Evolutionary conservation across 92 coral and sea anemone genomes (phyloP).

Genomic region (Meandrina meandrites): DNA sequence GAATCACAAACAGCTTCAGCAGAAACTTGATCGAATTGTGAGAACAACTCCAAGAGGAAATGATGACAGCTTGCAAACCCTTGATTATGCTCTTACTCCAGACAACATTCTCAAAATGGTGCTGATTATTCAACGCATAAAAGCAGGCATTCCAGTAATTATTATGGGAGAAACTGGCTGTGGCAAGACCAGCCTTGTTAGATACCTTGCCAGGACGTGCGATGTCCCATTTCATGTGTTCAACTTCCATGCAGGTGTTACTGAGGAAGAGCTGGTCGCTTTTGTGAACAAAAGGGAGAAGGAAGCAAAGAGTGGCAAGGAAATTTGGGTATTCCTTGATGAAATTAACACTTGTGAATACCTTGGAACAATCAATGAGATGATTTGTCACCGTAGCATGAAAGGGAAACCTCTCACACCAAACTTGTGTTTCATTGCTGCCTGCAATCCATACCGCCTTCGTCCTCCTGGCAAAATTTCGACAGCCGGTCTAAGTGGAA

Average conservation of each 20-base stretch:
- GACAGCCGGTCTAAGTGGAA: slow-evolving; percentile 95
- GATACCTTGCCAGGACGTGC: slow-evolving; percentile 89
- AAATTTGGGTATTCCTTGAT: slow-evolving; percentile 89
- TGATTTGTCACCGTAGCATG: slow-evolving; percentile 85
- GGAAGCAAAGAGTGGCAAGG: slow-evolving; percentile 50
- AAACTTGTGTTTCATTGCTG: slow-evolving; percentile 88
- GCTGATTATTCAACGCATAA: slow-evolving; percentile 86
- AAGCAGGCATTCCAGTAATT: slow-evolving; percentile 87
- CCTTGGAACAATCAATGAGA: slow-evolving; percentile 85
- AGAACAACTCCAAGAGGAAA: slow-evolving; percentile 50
- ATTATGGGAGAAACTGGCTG: slow-evolving; percentile 99
- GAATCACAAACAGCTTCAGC: slow-evolving; percentile 78
- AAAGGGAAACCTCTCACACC: slow-evolving; percentile 74
- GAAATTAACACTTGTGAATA: slow-evolving; percentile 97
- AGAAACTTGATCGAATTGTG: slow-evolving; percentile 79
- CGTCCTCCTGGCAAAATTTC: slow-evolving; percentile 80
- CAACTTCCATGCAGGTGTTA: slow-evolving; percentile 91
- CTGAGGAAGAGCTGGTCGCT: slow-evolving; percentile 60
- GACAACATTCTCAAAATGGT: slow-evolving; percentile 96
- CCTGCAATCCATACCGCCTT: slow-evolving; percentile 95
- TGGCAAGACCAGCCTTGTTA: slow-evolving; percentile 94
- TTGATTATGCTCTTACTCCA: slow-evolving; percentile 88
- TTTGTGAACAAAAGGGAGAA: slow-evolving; percentile 59
- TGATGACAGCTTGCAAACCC: slow-evolving; percentile 16
- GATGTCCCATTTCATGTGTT: slow-evolving; percentile 71